Base-by-base conservation (phyloP, 2,113 vertebrate species). In the Cardinalis cardinalis region DNA sequence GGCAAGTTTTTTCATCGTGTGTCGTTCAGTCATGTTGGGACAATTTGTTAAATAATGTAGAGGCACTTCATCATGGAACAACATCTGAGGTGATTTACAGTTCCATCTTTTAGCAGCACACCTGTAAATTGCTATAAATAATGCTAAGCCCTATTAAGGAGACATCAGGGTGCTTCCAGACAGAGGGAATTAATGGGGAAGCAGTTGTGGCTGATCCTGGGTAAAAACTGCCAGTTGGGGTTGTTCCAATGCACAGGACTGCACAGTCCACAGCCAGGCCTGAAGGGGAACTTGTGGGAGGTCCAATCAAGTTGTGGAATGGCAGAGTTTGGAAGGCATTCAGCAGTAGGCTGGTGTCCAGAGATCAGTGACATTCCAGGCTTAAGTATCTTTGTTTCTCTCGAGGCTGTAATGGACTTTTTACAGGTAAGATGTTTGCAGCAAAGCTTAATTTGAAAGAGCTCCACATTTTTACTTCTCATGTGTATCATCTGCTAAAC, bases 41-140 rank as follows among this genome's bases (percentile, higher is more conserved):
- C 88, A 90, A 91, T 90, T 90, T 69, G 60, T 59, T 92, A 63
- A 95, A 90, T 91, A 91, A 88, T 71, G 34, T 16, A 81, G 69
- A 73, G 58, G 41, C 69, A 53, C 44, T 96, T 84, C 60, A 90
- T 88, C 83, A 65, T 7, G 26, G 65, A 90, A 60, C 44, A 87
- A 32, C 63, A 55, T 60, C 38, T 49, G 72, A 69, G 44, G 61
- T 69, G 76, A 93, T 93, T 93, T 81, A 86, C 61, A 61, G 82
- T 53, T 68, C 40, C 2, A 36, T 61, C 92, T 71, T 91, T 48
- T 8, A 88, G 90, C 61, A 87, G 88, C 65, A 84, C 92, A 94
- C 90, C 93, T 92, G 85, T 71, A 95, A 89, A 91, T 64, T 0
- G 31, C 69, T 56, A 77, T 81, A 86, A 94, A 92, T 94, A 95